These are phyloP conservation scores for Pollachius pollachius DNA, from an alignment of 2,113 vertebrate genomes.

Conservation along the genomic window DNA sequence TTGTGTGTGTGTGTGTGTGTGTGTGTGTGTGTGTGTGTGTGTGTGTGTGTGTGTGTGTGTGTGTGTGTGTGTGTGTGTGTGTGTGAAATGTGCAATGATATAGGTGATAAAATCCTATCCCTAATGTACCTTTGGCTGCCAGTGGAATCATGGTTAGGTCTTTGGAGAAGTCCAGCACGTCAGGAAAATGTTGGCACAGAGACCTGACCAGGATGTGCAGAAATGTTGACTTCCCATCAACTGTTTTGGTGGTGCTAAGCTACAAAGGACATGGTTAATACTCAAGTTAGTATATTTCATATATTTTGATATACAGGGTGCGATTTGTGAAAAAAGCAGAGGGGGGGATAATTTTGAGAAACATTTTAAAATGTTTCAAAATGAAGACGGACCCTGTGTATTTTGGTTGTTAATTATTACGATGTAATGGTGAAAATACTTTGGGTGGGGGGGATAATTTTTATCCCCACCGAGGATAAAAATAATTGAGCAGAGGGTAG, in stretches of 20 bases:
- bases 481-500: too few species aligned
- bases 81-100: neutral
- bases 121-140: constrained; percentile 89
- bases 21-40: too few species aligned
- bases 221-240: constrained; percentile 97
- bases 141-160: constrained; percentile 91
- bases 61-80: too few species aligned
- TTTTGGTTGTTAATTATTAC: too few species aligned
- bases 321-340: too few species aligned
- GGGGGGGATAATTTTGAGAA: too few species aligned
- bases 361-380: too few species aligned
- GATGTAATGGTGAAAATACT: too few species aligned
- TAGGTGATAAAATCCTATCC: neutral
- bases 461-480: too few species aligned
- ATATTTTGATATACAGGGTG: too few species aligned
- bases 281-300: neutral
- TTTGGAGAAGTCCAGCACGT: constrained; percentile 94
- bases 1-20: neutral
- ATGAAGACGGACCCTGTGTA: too few species aligned
- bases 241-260: constrained; percentile 96
- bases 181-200: constrained; percentile 94
- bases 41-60: neutral
- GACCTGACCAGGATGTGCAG: constrained; percentile 98
- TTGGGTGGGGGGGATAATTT: too few species aligned
- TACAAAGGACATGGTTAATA: constrained; percentile 49